Evolutionary conservation across 1,140 invertebrate species (phyloP), one percentile per base, ranked within the genome.

Genomic region (Andrena cerasifolii): DNA sequence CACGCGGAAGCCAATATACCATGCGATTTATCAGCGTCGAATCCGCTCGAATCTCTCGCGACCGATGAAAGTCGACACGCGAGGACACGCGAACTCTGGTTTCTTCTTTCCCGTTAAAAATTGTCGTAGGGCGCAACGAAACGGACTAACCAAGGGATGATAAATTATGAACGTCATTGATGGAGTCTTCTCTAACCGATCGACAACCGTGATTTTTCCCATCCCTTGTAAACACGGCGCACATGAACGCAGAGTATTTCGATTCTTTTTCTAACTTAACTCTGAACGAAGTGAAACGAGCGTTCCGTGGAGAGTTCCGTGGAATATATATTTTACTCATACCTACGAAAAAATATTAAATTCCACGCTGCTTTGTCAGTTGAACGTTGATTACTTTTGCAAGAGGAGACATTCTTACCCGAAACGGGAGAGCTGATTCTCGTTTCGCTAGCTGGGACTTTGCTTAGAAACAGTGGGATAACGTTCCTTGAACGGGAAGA

Each of bases 131-230:
- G 24, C 4, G 4, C 36, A 56, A 10, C 26, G 28, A 70, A 33
- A 43, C 70, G 21, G 4, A 56, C 10, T 65, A 62, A 47, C 45
- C 10, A 54, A 12, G 6, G 33, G 26, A 14, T 53, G 54, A 72
- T 49, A 63, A 76, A 80, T 79, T 75, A 71, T n/a, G 43, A 80
- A 66, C 54, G 14, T 47, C 31, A 14, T 58, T 49, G 26, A 3
- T 16, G 12, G 10, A 21, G n/a, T 21, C 8, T 10, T 47, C 16
- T 36, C 12, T 49, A 71, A 83, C 78, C 83, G 83, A 83, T 79
- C 47, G 8, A 40, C n/a, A 31, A 28, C 24, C 12, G 6, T 40
- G 3, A 65, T 73, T 18, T 14, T 6, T 28, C 10, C 7, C 0
- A 3, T 36, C 33, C 16, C 26, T 33, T 18, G 12, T 18, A 28